These are phyloP conservation scores for Choristoneura fumiferana DNA, from an alignment of 1,140 invertebrate genomes.

Conservation along the genomic window DNA sequence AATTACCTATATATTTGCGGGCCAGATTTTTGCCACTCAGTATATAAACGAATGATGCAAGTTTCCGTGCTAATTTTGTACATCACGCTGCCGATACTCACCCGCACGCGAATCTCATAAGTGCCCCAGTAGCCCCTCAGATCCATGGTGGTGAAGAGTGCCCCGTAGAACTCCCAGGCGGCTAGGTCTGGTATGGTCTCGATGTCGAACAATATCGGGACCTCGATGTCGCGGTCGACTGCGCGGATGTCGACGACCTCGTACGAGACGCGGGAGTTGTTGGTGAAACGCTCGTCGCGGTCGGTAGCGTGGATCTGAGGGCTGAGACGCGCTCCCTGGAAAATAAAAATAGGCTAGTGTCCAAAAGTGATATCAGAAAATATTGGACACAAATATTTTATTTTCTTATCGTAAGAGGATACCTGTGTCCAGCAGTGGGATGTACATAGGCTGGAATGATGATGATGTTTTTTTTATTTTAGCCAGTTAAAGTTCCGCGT, in stretches of 20 bases:
- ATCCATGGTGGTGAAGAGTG: slow-evolving; percentile 56
- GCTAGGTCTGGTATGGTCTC: slow-evolving; percentile 42
- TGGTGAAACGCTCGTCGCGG: slow-evolving; percentile 70
- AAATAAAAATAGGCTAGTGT: slow-evolving; percentile 22
- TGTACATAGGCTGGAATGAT: too few relatives aligned
- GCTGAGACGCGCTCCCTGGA: slow-evolving; percentile 45
- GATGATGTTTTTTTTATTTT: too few relatives aligned
- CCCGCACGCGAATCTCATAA: slow-evolving; percentile 67
- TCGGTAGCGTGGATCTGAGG: slow-evolving; percentile 69
- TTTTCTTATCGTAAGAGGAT: too few relatives aligned
- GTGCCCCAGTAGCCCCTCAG: slow-evolving; percentile 77
- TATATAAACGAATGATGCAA: too few relatives aligned
- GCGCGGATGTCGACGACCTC: slow-evolving; percentile 47
- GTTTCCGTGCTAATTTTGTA: too few relatives aligned
- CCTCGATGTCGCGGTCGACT: slow-evolving; percentile 39
- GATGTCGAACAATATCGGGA: slow-evolving; percentile 68
- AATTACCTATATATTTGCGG: too few relatives aligned
- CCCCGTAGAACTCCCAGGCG: slow-evolving; percentile 39
- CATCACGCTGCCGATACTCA: slow-evolving; percentile 48
- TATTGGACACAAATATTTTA: too few relatives aligned
- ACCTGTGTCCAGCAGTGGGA: too few relatives aligned
- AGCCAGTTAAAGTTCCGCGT: too few relatives aligned
- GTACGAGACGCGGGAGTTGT: slow-evolving; percentile 75
- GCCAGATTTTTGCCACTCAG: too few relatives aligned
- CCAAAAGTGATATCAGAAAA: too few relatives aligned